phyloP scores from a whole-genome alignment of 2,797 vertebrate genomes.

The Lacerta viridis region DNA sequence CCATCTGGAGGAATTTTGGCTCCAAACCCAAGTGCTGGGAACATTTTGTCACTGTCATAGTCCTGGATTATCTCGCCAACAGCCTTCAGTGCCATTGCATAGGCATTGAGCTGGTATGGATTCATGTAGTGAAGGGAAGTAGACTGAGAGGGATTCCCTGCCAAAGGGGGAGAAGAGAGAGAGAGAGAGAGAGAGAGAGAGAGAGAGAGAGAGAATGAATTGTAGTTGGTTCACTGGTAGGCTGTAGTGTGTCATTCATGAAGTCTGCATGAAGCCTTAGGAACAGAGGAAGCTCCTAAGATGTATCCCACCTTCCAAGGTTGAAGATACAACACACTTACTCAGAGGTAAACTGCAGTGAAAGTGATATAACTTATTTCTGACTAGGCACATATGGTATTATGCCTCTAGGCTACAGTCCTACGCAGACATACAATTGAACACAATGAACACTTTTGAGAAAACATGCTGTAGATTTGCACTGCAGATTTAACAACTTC shows the following conservation, averaged over 20 bases:
- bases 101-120: constrained; percentile 97
- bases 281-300: not conserved
- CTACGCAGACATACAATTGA: not conserved
- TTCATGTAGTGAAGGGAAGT: constrained; percentile 98
- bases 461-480: not conserved
- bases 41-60: constrained; percentile 98
- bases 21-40: constrained; percentile 94
- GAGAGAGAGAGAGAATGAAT: not conserved
- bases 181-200: constrained; percentile 13
- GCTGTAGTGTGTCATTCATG: not conserved
- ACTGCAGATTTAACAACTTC: not conserved
- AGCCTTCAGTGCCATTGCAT: constrained; percentile 93
- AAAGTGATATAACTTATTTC: not conserved
- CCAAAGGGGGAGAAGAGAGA: constrained; percentile 19
- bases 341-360: no score
- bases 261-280: not conserved
- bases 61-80: constrained; percentile 98
- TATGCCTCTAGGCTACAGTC: not conserved
- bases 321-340: not conserved
- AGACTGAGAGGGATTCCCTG: constrained; percentile 95
- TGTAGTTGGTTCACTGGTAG: not conserved
- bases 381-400: not conserved
- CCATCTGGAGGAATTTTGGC: constrained; percentile 96
- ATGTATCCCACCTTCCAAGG: not conserved
- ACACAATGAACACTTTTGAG: not conserved